These are phyloP conservation scores for Malacoctenus gilli DNA, from an alignment of 2,797 vertebrate species.

Conservation along the genomic window DNA sequence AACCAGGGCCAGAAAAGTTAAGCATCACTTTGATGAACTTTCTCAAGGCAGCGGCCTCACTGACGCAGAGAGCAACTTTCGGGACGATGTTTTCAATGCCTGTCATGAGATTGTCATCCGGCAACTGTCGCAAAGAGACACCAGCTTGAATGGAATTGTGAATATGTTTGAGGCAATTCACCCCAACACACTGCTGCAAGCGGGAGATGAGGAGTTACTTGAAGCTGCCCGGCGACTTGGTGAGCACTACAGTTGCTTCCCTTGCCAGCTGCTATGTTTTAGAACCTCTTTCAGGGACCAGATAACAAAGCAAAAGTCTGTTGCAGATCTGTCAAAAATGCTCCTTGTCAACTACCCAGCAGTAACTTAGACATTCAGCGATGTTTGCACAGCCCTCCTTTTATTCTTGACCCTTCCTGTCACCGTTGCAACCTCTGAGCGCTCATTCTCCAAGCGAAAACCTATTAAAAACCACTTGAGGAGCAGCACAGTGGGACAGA, in stretches of 20 bases:
- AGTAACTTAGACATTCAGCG: constrained; percentile 2
- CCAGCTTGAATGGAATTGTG: constrained; percentile 7
- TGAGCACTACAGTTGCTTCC: no score
- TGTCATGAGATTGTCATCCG: constrained; percentile 11
- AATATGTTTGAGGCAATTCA: constrained; percentile 6
- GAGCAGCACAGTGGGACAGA: background rate
- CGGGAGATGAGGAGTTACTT: background rate
- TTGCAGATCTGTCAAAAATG: constrained; percentile 10
- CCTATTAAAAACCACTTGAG: background rate
- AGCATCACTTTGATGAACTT: no score
- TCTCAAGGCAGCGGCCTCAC: no score
- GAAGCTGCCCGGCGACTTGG: constrained; percentile 1
- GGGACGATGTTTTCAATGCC: constrained; percentile 5
- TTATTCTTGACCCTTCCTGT: background rate
- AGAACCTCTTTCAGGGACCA: no score
- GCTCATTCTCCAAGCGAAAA: background rate
- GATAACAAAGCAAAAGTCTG: constrained; percentile 3
- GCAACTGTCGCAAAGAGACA: constrained; percentile 16
- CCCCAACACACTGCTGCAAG: constrained; percentile 8
- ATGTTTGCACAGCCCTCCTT: constrained; percentile 2
- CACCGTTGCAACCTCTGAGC: background rate
- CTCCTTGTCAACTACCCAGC: background rate
- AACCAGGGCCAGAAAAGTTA: no score
- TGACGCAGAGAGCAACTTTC: no score
- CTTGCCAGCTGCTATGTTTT: no score